phyloP scores from a whole-genome alignment of 2,797 vertebrate species.

The Gymnoscopelus microlampas region DNA sequence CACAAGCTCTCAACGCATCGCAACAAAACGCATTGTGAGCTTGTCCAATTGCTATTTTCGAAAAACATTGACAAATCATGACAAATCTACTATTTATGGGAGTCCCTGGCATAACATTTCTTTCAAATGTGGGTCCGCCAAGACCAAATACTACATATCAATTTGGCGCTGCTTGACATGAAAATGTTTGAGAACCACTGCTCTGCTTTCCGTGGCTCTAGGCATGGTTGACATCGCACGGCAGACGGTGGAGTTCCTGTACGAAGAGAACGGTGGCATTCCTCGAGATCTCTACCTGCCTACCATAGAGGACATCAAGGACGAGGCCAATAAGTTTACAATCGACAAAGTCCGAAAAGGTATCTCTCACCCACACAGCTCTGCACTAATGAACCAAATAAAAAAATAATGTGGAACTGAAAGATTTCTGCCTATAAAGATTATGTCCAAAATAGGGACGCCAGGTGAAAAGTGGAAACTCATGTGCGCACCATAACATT shows the following conservation, averaged over 20 bases:
- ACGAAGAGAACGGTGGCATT: conserved; percentile 98
- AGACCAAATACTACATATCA: not conserved
- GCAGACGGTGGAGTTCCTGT: conserved; percentile 97
- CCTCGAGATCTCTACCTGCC: conserved; percentile 98
- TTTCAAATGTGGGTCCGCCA: no score
- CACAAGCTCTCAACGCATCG: no score
- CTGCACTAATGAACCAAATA: not conserved
- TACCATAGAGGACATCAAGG: conserved; percentile 98
- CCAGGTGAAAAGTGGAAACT: no score
- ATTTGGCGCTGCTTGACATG: not conserved
- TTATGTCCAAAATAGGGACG: no score
- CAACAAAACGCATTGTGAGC: no score
- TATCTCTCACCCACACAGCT: conserved; percentile 51
- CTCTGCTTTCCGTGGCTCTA: conserved; percentile 49
- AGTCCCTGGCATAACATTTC: no score
- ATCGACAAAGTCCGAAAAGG: conserved; percentile 99
- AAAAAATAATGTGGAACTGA: not conserved
- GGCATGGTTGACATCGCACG: conserved; percentile 99
- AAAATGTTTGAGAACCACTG: conserved; percentile 20
- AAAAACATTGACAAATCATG: no score
- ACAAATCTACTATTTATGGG: no score
- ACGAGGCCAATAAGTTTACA: conserved; percentile 98
- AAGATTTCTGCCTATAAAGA: no score
- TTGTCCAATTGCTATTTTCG: no score
- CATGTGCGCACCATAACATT: no score